phyloP scores from a whole-genome alignment of 1,140 invertebrate species.

The Brachionus calyciflorus region DNA sequence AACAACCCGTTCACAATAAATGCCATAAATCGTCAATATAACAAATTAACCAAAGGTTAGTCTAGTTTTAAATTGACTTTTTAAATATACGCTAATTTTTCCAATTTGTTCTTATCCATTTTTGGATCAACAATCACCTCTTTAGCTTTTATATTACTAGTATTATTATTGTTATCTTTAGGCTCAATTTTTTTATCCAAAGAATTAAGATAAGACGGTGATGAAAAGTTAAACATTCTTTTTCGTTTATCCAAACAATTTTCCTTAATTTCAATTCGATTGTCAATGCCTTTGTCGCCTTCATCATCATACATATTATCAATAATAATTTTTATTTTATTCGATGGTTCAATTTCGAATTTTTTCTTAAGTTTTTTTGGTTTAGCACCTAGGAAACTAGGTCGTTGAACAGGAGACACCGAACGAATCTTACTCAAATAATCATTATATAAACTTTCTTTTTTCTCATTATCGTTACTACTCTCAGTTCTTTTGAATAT shows the following conservation, averaged over 20 bases:
- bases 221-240: constrained; percentile 19
- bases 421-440: constrained; percentile 1
- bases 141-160: too few species aligned
- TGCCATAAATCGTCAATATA: constrained; percentile 22
- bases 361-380: constrained; percentile 1
- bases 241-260: not conserved
- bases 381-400: not conserved
- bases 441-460: not conserved
- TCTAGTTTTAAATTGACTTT: not conserved
- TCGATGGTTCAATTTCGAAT: not conserved
- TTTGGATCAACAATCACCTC: constrained; percentile 14
- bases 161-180: too few species aligned
- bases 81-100: constrained; percentile 23
- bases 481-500: not conserved
- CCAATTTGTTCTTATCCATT: not conserved
- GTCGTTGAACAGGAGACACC: constrained; percentile 13
- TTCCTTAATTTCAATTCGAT: too few species aligned
- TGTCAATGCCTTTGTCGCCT: not conserved
- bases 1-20: constrained; percentile 17
- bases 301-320: constrained; percentile 24
- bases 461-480: not conserved
- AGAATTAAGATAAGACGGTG: constrained; percentile 18
- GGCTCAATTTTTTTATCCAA: constrained; percentile 6
- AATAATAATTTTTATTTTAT: constrained; percentile 28
- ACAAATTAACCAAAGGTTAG: constrained; percentile 18